These are phyloP conservation scores for Meghimatium bilineatum DNA, from an alignment of 2,888 invertebrate genomes.

Conservation along the genomic window DNA sequence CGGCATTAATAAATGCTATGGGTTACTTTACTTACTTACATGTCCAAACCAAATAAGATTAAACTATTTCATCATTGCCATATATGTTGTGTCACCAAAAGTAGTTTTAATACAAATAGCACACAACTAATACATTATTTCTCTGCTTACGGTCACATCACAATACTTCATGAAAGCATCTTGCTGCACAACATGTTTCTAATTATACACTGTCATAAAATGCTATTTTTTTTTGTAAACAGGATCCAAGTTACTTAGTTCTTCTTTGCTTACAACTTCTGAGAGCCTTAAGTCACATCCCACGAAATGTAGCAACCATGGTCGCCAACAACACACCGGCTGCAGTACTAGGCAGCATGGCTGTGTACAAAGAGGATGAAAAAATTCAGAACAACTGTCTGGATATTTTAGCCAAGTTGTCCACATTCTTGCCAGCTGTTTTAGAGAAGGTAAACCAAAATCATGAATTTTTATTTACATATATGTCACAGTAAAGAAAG, in stretches of 20 bases:
- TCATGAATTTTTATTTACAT: neutral
- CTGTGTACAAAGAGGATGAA: slow-evolving; percentile 59
- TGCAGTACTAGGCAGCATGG: slow-evolving; percentile 70
- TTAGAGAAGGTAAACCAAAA: slow-evolving; percentile 60
- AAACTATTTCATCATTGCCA: too few relatives aligned
- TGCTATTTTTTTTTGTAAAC: neutral
- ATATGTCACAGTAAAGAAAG: neutral
- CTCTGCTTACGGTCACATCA: too few relatives aligned
- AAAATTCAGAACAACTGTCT: slow-evolving; percentile 67
- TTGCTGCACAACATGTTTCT: too few relatives aligned
- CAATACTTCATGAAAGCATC: too few relatives aligned
- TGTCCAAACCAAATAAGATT: too few relatives aligned
- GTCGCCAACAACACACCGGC: slow-evolving; percentile 62
- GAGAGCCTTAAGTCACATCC: slow-evolving; percentile 68
- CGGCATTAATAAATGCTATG: too few relatives aligned
- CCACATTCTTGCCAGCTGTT: slow-evolving; percentile 60
- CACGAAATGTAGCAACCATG: slow-evolving; percentile 61
- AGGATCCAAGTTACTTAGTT: slow-evolving; percentile 66
- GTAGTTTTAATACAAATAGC: too few relatives aligned
- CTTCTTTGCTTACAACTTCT: slow-evolving; percentile 64
- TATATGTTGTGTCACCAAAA: too few relatives aligned
- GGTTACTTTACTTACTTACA: too few relatives aligned
- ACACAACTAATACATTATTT: too few relatives aligned
- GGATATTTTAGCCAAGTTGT: slow-evolving; percentile 68
- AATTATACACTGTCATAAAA: too few relatives aligned